Evolutionary conservation across 2,797 vertebrate species (phyloP), one percentile per base, ranked within the genome.

Genomic region (Apogon talboti): DNA sequence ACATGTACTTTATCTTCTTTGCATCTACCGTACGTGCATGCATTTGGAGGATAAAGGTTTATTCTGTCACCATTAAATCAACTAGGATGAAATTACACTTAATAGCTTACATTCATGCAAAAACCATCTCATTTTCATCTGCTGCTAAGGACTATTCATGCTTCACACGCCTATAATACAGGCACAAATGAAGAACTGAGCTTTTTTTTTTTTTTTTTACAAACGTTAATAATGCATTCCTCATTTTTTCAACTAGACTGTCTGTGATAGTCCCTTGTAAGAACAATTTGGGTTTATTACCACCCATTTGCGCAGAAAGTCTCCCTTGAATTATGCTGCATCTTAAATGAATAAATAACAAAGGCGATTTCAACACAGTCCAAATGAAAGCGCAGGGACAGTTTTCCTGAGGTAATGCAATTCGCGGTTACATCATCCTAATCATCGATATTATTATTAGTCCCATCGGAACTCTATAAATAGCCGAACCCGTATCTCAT

Each of bases 251-350:
- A 60, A 41, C 53, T 61, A 46, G 18, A 61, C 61, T 21, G 66
- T 88, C 82, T 89, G 85, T 90, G 87, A 92, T 84, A 83, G 90
- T 88, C 88, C 82, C 86, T 82, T 84, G 86, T 90, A 76, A 57
- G 53, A 84, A 67, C 48, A 53, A 74, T 74, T 78, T 70, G 35
- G 47, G 69, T 66, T 81, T 73, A 61, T 84, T 85, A 70, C 74
- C 74, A 10, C 33, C 33, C 7, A 10, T 35, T 35, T 35, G 33
- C 7, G 33, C 9, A 10, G 33, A 35, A 35, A 35, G 33, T 35
- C 33, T 35, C 2, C 33, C 56, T 50, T 15, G 15, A 41, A 64
- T 56, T 55, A 51, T 1, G 19, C 44, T 33, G 14, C 10, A 40
- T 47, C 6, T n/a, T n/a, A 2, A 37, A 7, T 50, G 33, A 49